Percentiles rank a stretch among this genome's conserved stretches.
phyloP scores from a whole-genome alignment of 2,888 invertebrate species.

The Cheilosia scutellata region DNA sequence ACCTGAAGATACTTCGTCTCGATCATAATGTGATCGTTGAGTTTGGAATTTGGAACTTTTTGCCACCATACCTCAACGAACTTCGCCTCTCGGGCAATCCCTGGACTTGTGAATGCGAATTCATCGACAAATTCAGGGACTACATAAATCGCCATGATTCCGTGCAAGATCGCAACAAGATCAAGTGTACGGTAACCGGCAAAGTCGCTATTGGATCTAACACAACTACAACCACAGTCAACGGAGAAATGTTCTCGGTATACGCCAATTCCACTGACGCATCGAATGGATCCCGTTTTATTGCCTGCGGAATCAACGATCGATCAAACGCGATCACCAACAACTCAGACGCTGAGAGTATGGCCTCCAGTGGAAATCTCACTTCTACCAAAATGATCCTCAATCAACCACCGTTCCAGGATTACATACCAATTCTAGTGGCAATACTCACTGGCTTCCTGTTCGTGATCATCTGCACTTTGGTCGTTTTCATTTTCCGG shows the following conservation, averaged over 20 bases:
- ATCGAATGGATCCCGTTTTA: slow-evolving; percentile 76
- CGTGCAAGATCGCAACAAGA: slow-evolving; percentile 90
- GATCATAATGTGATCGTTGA: slow-evolving; percentile 93
- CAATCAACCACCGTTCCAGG: slow-evolving; percentile 87
- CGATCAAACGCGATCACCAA: slow-evolving; percentile 56
- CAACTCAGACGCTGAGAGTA: slow-evolving; percentile 63
- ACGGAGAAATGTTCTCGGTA: slow-evolving; percentile 78
- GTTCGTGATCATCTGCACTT: slow-evolving; percentile 89
- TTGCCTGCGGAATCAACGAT: slow-evolving; percentile 75
- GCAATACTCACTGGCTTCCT: slow-evolving; percentile 91
- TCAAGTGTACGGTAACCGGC: slow-evolving; percentile 87
- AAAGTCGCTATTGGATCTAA: slow-evolving; percentile 78
- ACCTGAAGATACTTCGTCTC: slow-evolving; percentile 92
- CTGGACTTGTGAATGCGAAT: slow-evolving; percentile 95
- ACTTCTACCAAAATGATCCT: slow-evolving; percentile 87
- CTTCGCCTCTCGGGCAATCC: slow-evolving; percentile 92
- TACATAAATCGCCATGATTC: slow-evolving; percentile 91
- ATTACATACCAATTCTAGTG: slow-evolving; percentile 92
- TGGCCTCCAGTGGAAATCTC: slow-evolving; percentile 85
- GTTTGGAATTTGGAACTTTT: slow-evolving; percentile 91
- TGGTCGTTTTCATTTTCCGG: slow-evolving; percentile 92
- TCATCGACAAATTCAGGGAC: slow-evolving; percentile 90
- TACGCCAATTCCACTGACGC: slow-evolving; percentile 78
- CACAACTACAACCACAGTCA: slow-evolving; percentile 68
- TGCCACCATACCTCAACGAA: slow-evolving; percentile 87